A percentile compares a stretch with the other conserved stretches of the same genome.
phyloP scores from a whole-genome alignment of 1,140 invertebrate genomes.

The Brachionus asplanchnoidis region DNA sequence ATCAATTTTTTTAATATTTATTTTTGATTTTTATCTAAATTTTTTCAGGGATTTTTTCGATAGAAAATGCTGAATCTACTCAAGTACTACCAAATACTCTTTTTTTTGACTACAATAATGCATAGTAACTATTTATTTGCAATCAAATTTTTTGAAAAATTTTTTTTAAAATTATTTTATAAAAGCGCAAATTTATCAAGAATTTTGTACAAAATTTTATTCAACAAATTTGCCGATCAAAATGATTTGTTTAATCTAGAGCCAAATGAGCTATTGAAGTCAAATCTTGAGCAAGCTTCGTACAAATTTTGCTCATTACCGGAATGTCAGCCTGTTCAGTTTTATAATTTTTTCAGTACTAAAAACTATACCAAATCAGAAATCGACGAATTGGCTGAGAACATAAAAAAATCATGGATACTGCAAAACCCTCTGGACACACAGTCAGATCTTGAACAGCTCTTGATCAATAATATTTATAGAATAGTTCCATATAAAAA shows the following conservation, averaged over 20 bases:
- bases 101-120: conserved; percentile 1
- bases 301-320: neutral
- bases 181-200: neutral
- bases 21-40: neutral
- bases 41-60: neutral
- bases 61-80: neutral
- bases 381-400: neutral
- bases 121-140: neutral
- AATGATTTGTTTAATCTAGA: neutral
- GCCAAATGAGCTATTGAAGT: neutral
- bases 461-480: neutral
- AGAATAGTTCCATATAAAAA: conserved; percentile 2
- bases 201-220: neutral
- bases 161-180: neutral
- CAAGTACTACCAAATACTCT: neutral
- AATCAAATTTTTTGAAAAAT: neutral
- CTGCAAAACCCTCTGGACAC: neutral
- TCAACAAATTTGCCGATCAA: conserved; percentile 11
- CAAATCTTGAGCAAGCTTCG: neutral
- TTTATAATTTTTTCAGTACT: neutral
- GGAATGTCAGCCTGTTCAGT: neutral
- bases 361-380: neutral
- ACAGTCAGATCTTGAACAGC: neutral
- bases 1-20: neutral
- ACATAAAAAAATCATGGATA: neutral